A percentile compares a stretch with the other conserved stretches of the same genome.
Conservation (phyloP, 2,113 vertebrate genomes). For the Procapra przewalskii region DNA sequence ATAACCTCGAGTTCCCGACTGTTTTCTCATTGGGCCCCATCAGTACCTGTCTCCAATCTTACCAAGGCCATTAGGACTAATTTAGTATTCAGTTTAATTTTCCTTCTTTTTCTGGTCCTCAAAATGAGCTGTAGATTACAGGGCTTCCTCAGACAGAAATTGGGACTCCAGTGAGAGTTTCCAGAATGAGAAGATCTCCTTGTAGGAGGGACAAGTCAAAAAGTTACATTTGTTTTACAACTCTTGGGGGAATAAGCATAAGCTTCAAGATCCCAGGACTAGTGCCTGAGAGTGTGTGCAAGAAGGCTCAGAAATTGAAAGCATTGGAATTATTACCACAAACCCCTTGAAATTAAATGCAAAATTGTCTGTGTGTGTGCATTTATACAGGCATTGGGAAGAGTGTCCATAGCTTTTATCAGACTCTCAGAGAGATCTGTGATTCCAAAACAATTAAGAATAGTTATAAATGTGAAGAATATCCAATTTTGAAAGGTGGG, state of each 20-base stretch:
- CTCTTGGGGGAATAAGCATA: background rate
- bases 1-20: background rate
- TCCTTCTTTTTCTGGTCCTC: background rate
- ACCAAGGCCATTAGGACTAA: too few species aligned
- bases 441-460: background rate
- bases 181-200: background rate
- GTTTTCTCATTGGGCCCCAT: background rate
- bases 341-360: background rate
- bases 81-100: background rate
- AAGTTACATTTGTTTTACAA: background rate
- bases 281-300: background rate
- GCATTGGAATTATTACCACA: background rate
- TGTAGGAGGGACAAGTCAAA: background rate
- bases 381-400: background rate
- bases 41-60: background rate
- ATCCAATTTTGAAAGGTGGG: background rate
- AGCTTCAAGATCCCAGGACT: background rate
- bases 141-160: background rate
- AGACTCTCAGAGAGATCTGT: background rate
- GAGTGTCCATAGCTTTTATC: background rate
- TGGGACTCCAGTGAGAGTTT: background rate
- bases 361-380: background rate
- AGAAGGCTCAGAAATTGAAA: background rate
- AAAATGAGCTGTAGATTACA: background rate
- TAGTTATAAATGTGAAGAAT: background rate